These are phyloP conservation scores for Pangasius mekongensis DNA, from an alignment of 2,797 vertebrate species.

Conservation along the genomic window DNA sequence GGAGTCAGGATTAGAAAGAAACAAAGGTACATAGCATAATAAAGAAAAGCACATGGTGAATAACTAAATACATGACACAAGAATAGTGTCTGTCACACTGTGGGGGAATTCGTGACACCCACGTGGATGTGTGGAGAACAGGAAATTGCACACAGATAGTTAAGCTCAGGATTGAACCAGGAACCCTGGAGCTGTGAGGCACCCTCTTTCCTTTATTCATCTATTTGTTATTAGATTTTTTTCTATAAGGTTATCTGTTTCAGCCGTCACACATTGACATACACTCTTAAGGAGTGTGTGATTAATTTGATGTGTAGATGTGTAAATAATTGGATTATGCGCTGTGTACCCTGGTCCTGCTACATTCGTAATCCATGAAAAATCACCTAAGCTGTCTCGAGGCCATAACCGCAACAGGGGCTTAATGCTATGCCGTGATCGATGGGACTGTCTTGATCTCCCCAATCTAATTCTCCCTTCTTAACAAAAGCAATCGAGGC, in stretches of 20 bases:
- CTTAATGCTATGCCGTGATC: conserved; percentile 25
- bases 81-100: not conserved
- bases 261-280: not conserved
- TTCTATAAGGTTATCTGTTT: not conserved
- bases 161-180: not conserved
- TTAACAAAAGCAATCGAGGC: conserved; percentile 14
- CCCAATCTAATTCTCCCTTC: conserved; percentile 24
- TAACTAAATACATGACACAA: not conserved
- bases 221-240: not conserved
- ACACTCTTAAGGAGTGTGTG: not conserved
- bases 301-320: conserved; percentile 26
- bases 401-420: not conserved
- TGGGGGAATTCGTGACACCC: not conserved
- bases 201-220: not conserved
- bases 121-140: not conserved
- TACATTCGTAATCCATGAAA: conserved; percentile 4
- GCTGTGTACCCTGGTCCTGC: not conserved
- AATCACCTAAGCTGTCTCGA: conserved; percentile 13
- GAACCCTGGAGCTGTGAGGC: not conserved
- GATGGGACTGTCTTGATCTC: conserved; percentile 30
- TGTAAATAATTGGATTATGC: conserved; percentile 30
- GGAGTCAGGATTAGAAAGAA: not conserved
- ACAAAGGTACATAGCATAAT: not conserved
- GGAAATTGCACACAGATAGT: not conserved
- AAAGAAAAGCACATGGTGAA: not conserved